Percentiles rank a stretch among this genome's conserved stretches.
Conservation (phyloP, 2,113 vertebrate genomes). For the Solea solea region DNA sequence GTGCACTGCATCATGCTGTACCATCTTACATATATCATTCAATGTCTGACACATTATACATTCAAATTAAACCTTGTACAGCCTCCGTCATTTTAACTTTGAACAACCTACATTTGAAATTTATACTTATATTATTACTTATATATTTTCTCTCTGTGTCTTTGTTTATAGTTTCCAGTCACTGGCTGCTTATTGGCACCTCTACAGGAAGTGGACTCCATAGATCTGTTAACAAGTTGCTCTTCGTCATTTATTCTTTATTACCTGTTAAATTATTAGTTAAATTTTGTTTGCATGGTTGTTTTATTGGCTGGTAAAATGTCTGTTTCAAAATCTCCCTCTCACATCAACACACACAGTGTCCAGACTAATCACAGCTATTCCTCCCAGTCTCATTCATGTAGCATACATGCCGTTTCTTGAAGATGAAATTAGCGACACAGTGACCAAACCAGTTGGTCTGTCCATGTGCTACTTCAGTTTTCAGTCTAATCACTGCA, state of each 20-base stretch:
- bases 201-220: background rate
- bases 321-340: too few relatives aligned
- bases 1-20: slow-evolving; percentile 41
- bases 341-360: too few relatives aligned
- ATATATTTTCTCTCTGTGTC: slow-evolving; percentile 9
- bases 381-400: too few relatives aligned
- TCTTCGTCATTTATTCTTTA: too few relatives aligned
- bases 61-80: slow-evolving; percentile 33
- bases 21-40: slow-evolving; percentile 55
- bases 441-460: too few relatives aligned
- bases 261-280: too few relatives aligned
- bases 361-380: too few relatives aligned
- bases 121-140: slow-evolving; percentile 2
- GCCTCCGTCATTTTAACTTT: slow-evolving; percentile 26
- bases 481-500: slow-evolving; percentile 12
- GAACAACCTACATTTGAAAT: slow-evolving; percentile 21
- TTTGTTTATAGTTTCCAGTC: slow-evolving; percentile 1
- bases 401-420: too few relatives aligned
- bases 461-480: background rate
- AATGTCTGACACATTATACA: slow-evolving; percentile 53
- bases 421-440: too few relatives aligned
- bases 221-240: background rate
- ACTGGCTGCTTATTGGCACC: background rate
- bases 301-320: too few relatives aligned
- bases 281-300: too few relatives aligned